Evolutionary conservation across 1,140 invertebrate genomes (phyloP).

Genomic region (Bombus balteatus): DNA sequence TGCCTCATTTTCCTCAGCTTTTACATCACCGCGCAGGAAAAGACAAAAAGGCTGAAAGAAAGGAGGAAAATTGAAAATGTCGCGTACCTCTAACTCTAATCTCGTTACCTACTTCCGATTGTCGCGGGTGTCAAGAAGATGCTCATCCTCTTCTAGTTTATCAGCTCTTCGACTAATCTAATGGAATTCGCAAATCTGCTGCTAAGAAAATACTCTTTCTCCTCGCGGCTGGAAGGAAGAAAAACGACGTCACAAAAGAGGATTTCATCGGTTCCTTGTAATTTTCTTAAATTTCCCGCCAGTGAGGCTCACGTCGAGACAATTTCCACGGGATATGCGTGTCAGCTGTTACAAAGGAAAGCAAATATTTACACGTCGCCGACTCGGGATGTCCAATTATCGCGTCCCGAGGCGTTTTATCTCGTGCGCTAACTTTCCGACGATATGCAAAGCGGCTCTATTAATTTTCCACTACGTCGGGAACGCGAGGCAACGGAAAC

Average conservation of each 20-base stretch:
- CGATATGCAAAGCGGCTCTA: constrained; percentile 75
- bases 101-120: not conserved
- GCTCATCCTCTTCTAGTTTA: not conserved
- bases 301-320: not conserved
- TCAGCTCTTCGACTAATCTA: constrained; percentile 8
- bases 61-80: not conserved
- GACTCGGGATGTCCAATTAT: constrained; percentile 69
- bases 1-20: not conserved
- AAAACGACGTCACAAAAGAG: not conserved
- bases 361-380: constrained; percentile 63
- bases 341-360: constrained; percentile 49
- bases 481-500: constrained; percentile 23
- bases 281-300: not conserved
- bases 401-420: constrained; percentile 62
- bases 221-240: no score
- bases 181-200: not conserved
- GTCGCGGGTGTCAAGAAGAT: not conserved
- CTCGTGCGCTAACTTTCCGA: constrained; percentile 65
- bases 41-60: not conserved
- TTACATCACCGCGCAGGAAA: not conserved
- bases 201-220: not conserved
- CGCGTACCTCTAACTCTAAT: not conserved
- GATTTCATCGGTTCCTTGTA: not conserved
- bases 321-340: constrained; percentile 30
- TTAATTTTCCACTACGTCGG: constrained; percentile 64